Evolutionary conservation across 2,113 vertebrate genomes (phyloP).

Genomic region (Seriola aureovittata): DNA sequence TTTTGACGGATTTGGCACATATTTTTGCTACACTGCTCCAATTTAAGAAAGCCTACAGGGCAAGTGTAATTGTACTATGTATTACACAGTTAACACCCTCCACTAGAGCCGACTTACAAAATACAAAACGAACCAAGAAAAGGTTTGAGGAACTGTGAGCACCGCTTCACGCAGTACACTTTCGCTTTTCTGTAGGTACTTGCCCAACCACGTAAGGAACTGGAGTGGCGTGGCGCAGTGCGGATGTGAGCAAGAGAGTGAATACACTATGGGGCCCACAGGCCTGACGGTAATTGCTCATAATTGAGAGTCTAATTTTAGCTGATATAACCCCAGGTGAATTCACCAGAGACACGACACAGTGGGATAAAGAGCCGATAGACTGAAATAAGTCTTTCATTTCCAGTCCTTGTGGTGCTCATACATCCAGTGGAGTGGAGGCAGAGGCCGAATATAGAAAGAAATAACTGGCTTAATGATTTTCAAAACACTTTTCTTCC

Average conservation of each 20-base stretch:
- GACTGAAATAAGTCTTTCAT: slow-evolving; percentile 69
- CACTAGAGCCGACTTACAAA: slow-evolving; percentile 27
- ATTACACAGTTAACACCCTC: slow-evolving; percentile 10
- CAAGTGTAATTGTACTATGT: slow-evolving; percentile 18
- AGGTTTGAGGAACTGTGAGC: slow-evolving; percentile 64
- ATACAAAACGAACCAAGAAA: slow-evolving; percentile 46
- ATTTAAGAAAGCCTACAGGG: slow-evolving; percentile 29
- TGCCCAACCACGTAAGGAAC: slow-evolving; percentile 43
- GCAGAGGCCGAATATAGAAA: slow-evolving; percentile 20
- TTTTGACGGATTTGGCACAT: slow-evolving; percentile 41
- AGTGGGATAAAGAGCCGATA: slow-evolving; percentile 76
- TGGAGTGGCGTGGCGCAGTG: slow-evolving; percentile 54
- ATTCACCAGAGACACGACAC: slow-evolving; percentile 81
- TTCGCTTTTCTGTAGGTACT: slow-evolving; percentile 67
- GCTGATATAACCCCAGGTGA: slow-evolving; percentile 83
- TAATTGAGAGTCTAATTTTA: slow-evolving; percentile 87
- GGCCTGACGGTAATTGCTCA: slow-evolving; percentile 84
- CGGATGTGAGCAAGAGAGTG: slow-evolving; percentile 67
- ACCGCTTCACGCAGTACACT: slow-evolving; percentile 46
- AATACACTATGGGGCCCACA: slow-evolving; percentile 77
- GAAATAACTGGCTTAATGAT: slow-evolving; percentile 8
- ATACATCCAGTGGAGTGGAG: slow-evolving; percentile 44
- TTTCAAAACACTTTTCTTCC: not conserved
- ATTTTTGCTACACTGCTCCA: slow-evolving; percentile 30
- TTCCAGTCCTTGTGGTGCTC: slow-evolving; percentile 56